A percentile compares a stretch with the other conserved stretches of the same genome.
Conservation (phyloP, 1,140 invertebrate species). For the Globodera rostochiensis region DNA sequence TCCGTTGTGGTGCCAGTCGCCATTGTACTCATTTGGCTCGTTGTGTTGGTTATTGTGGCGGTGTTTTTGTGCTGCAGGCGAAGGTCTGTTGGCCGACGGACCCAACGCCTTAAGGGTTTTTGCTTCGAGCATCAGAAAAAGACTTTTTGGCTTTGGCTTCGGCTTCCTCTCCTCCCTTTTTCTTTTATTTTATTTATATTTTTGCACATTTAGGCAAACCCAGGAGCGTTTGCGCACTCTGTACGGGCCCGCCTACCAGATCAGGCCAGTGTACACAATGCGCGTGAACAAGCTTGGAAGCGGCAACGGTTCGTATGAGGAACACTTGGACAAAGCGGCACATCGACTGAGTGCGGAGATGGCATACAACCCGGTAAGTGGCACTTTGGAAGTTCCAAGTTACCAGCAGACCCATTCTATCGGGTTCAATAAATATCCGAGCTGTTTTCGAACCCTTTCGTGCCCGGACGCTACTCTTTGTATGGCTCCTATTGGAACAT, state of each 20-base stretch:
- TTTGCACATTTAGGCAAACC: constrained; percentile 40
- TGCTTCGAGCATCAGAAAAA: too few species aligned
- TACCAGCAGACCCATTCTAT: neutral
- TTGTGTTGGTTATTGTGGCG: constrained; percentile 56
- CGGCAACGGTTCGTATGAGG: constrained; percentile 50
- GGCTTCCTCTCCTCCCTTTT: neutral
- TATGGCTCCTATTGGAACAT: constrained; percentile 64
- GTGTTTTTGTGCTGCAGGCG: constrained; percentile 57
- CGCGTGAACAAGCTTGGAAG: constrained; percentile 35
- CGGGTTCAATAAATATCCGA: neutral
- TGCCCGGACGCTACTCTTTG: constrained; percentile 54
- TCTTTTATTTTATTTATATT: neutral
- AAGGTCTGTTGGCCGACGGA: constrained; percentile 34
- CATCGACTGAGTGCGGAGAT: constrained; percentile 51
- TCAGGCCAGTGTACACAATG: constrained; percentile 57
- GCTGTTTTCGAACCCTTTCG: constrained; percentile 40
- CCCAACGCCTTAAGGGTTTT: neutral
- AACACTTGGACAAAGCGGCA: constrained; percentile 61
- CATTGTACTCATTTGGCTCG: constrained; percentile 61
- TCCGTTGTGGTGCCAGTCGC: constrained; percentile 55
- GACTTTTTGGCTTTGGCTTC: too few species aligned
- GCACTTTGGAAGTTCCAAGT: constrained; percentile 17
- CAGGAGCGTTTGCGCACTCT: constrained; percentile 54
- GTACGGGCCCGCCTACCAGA: constrained; percentile 61
- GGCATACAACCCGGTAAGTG: constrained; percentile 52